Base-by-base conservation (phyloP, 2,113 vertebrate species). In the Bothrops jararaca region DNA sequence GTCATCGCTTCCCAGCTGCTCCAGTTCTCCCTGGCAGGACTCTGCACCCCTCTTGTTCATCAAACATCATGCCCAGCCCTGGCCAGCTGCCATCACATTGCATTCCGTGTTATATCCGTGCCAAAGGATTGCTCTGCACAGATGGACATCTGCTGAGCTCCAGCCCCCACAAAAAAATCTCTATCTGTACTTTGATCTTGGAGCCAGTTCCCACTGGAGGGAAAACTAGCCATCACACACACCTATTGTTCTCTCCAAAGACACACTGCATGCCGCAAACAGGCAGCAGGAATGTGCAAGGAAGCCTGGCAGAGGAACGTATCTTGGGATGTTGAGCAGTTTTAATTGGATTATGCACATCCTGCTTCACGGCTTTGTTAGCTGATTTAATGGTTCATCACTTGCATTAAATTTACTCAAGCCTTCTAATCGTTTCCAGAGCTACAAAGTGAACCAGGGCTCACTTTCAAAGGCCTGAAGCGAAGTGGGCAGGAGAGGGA, bases 341-440 rank as follows among this genome's bases (percentile, higher is more conserved):
- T 91, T 94, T 96, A 95, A 96, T 74, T 92, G 93, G 95, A 96
- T 96, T 95, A 94, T 10, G 89, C 53, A 86, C 95, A 94, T 95
- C 94, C 69, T 2, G 58, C 95, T 93, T 93, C 85, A 6, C 34
- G 96, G 96, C 96, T 96, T 94, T 95, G 94, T 94, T 90, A 57
- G 91, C 39, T 20, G 92, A 96, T 93, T 95, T 95, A 95, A 96
- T 90, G 96, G 95, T 96, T 96, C 92, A 85, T 93, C 96, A 95
- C 95, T 95, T 91, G 89, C 56, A 92, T 95, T 95, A 91, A 91
- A 96, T 95, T 94, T 60, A 92, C 94, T 52, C 89, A 95, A 92
- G 96, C 10, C 93, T 91, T 93, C 92, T 94, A 96, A 96, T 95
- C 92, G 93, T 92, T 96, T 95, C 95, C 96, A 96, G 95, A 95